Evolutionary conservation across 2,797 vertebrate genomes (phyloP).

Genomic region (Decapterus maruadsi): DNA sequence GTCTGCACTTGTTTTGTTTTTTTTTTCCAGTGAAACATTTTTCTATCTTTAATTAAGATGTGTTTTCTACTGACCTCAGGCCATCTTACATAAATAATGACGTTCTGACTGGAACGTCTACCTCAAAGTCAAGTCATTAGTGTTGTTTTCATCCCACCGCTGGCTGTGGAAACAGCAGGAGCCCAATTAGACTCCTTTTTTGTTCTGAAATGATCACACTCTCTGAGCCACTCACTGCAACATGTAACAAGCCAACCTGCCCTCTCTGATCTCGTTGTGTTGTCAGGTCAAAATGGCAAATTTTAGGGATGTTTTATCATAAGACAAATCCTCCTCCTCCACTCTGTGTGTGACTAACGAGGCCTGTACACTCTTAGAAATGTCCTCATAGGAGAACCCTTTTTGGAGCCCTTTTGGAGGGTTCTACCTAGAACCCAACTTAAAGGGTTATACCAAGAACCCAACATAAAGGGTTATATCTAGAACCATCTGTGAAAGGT

Average conservation of each 20-base stretch:
- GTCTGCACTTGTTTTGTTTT: not conserved
- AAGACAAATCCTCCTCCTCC: not conserved
- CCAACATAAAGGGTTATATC: too few relatives aligned
- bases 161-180: conserved; percentile 43
- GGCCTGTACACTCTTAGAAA: too few relatives aligned
- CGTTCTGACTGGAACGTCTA: conserved; percentile 23
- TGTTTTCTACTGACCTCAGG: conserved; percentile 24
- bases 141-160: conserved; percentile 36
- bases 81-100: conserved; percentile 23
- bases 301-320: conserved; percentile 7
- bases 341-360: conserved; percentile 21
- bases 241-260: conserved; percentile 23
- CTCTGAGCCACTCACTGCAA: conserved; percentile 26
- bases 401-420: too few relatives aligned
- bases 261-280: conserved; percentile 14
- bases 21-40: not conserved
- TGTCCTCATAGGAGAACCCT: too few relatives aligned
- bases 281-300: conserved; percentile 9
- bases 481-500: too few relatives aligned
- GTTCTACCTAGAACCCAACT: too few relatives aligned
- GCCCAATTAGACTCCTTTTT: conserved; percentile 41
- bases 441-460: too few relatives aligned
- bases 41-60: conserved; percentile 2
- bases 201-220: conserved; percentile 17
- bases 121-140: conserved; percentile 54